These are phyloP conservation scores for Iselma pallidipennis DNA, from an alignment of 2,888 invertebrate species.

Conservation along the genomic window DNA sequence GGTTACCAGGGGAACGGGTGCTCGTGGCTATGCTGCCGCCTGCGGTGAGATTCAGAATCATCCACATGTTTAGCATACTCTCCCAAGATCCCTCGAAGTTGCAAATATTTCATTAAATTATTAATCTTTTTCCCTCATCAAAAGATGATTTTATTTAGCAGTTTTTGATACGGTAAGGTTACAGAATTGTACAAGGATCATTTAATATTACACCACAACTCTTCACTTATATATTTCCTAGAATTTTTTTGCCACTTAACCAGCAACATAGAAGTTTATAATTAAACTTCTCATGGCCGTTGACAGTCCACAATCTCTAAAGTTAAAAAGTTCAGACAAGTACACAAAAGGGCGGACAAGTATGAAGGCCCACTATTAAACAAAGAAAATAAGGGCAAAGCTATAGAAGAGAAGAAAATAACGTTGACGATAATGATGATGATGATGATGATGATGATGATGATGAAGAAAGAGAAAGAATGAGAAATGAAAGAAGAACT, in stretches of 20 bases:
- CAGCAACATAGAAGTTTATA: slow-evolving; percentile 2
- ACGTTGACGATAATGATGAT: not conserved
- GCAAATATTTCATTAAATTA: too few species aligned
- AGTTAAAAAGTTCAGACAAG: slow-evolving; percentile 15
- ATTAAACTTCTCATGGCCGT: slow-evolving; percentile 8
- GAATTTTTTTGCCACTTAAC: slow-evolving; percentile 3
- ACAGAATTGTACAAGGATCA: too few species aligned
- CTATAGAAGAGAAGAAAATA: not conserved
- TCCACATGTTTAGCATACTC: slow-evolving; percentile 39
- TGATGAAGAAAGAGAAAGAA: not conserved
- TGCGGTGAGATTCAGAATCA: slow-evolving; percentile 34
- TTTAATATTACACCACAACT: too few species aligned
- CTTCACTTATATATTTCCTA: too few species aligned
- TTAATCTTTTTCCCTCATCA: too few species aligned
- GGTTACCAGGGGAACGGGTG: slow-evolving; percentile 57
- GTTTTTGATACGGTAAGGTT: too few species aligned
- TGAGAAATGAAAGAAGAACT: not conserved
- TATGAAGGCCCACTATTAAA: not conserved
- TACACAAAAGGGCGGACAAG: slow-evolving; percentile 9
- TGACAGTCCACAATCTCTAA: not conserved
- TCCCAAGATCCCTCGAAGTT: too few species aligned
- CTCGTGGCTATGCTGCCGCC: slow-evolving; percentile 37
- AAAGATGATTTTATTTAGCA: too few species aligned
- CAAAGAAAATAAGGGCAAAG: not conserved
- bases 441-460: not conserved